Conservation (phyloP, 2,797 vertebrate genomes). For the Sebastes vulpes region DNA sequence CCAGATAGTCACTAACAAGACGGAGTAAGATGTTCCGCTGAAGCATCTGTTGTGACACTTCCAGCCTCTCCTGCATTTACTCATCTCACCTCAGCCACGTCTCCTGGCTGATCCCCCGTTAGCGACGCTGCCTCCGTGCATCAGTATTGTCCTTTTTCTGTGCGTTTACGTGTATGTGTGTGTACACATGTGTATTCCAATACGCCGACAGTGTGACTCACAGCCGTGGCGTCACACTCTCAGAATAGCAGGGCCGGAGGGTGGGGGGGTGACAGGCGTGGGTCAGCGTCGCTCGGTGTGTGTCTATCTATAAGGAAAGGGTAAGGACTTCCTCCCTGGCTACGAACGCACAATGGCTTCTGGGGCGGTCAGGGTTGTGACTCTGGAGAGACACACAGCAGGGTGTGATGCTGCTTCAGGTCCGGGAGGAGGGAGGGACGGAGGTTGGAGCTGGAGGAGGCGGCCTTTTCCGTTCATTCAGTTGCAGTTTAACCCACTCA, state of each 20-base stretch:
- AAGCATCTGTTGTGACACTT: conserved; percentile 46
- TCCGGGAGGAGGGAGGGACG: neutral
- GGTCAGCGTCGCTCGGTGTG: conserved; percentile 41
- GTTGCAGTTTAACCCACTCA: conserved; percentile 4
- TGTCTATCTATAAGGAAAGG: conserved; percentile 77
- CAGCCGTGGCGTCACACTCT: conserved; percentile 60
- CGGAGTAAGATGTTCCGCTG: neutral
- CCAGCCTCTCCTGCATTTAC: conserved; percentile 17
- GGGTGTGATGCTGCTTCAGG: conserved; percentile 47
- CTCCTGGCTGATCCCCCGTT: conserved; percentile 20
- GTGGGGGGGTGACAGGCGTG: conserved; percentile 36
- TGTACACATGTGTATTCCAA: conserved; percentile 8
- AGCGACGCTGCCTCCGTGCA: conserved; percentile 5
- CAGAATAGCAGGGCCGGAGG: conserved; percentile 70
- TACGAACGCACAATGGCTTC: conserved; percentile 75
- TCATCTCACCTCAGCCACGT: conserved; percentile 32
- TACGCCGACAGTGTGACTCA: conserved; percentile 55
- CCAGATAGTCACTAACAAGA: neutral
- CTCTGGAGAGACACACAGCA: conserved; percentile 53
- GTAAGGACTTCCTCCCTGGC: conserved; percentile 85
- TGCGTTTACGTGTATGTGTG: neutral
- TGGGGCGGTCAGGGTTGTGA: conserved; percentile 48
- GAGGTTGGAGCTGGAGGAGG: neutral
- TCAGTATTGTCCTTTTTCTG: conserved; percentile 21
- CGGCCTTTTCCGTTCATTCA: conserved; percentile 48